Evolutionary conservation across 1,140 invertebrate species (phyloP).

Genomic region (Formica exsecta): DNA sequence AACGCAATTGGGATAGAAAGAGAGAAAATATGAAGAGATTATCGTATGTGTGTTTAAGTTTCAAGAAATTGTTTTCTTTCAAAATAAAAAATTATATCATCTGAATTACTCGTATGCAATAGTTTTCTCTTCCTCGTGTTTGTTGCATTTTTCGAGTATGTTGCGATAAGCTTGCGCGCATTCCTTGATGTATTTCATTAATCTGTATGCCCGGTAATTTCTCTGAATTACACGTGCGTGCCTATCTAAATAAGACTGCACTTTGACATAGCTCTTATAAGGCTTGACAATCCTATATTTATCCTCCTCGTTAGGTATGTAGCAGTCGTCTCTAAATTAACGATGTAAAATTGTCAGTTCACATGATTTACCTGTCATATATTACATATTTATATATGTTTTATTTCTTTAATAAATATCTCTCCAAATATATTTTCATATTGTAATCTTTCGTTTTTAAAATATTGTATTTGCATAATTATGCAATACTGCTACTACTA

Average conservation of each 20-base stretch:
- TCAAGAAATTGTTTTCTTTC: neutral
- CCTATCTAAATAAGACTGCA: conserved; percentile 86
- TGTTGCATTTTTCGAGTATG: conserved; percentile 81
- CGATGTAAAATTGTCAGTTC: neutral
- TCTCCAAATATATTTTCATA: neutral
- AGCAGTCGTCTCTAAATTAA: conserved; percentile 84
- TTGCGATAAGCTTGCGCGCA: conserved; percentile 79
- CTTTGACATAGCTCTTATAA: conserved; percentile 88
- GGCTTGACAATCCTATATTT: conserved; percentile 86
- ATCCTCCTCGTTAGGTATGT: conserved; percentile 88
- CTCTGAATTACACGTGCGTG: conserved; percentile 88
- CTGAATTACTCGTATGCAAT: conserved; percentile 77
- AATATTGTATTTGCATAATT: neutral
- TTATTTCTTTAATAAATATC: neutral
- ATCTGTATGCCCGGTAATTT: conserved; percentile 86
- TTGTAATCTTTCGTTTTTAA: neutral
- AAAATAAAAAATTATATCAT: neutral
- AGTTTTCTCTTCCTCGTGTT: conserved; percentile 81
- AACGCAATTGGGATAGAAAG: neutral
- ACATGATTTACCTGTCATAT: neutral
- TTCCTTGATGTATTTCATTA: conserved; percentile 76
- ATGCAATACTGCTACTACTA: neutral
- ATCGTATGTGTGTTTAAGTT: neutral
- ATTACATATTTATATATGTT: neutral
- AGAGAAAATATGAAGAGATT: neutral